These are phyloP conservation scores for Muraenolepis orangiensis DNA, from an alignment of 2,797 vertebrate genomes.

Conservation along the genomic window DNA sequence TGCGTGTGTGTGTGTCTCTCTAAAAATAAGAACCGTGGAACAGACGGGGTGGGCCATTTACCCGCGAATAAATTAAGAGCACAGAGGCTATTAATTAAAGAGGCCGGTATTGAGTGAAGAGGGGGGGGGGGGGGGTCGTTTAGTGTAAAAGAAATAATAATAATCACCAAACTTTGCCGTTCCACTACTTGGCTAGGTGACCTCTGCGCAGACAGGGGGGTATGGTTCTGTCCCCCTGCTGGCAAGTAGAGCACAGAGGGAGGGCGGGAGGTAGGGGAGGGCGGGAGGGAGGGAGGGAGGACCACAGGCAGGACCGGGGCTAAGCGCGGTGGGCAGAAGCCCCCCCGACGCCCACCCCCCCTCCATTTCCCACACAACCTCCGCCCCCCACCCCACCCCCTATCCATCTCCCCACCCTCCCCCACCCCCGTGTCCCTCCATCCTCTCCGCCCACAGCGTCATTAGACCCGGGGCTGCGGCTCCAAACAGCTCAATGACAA, in stretches of 20 bases:
- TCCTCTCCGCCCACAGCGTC: conserved; percentile 81
- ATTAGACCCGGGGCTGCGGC: conserved; percentile 88
- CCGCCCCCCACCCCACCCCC: conserved; percentile 13
- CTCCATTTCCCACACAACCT: not conserved
- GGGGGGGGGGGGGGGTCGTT: conserved; percentile 1
- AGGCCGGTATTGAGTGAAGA: not conserved
- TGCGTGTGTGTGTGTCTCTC: conserved; percentile 46
- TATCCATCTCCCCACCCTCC: conserved; percentile 12
- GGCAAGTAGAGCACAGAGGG: conserved; percentile 30
- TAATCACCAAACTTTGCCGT: conserved; percentile 57
- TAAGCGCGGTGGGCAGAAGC: conserved; percentile 44
- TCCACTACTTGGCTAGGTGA: conserved; percentile 61
- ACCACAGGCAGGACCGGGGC: conserved; percentile 42
- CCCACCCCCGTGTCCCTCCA: conserved; percentile 8
- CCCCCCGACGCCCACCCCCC: not conserved
- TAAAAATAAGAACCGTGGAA: conserved; percentile 45
- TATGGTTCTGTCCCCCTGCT: conserved; percentile 49
- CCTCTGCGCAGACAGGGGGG: conserved; percentile 45
- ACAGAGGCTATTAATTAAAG: conserved; percentile 57
- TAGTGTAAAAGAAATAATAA: conserved; percentile 21
- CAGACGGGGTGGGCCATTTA: conserved; percentile 58
- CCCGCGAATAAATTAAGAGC: conserved; percentile 65
- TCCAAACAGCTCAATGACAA: conserved; percentile 97
- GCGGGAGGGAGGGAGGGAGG: too few relatives aligned
- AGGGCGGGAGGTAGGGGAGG: too few relatives aligned